A percentile compares a stretch with the other conserved stretches of the same genome.
phyloP scores from a whole-genome alignment of 1,140 invertebrate genomes.

The Drosophila ananassae region DNA sequence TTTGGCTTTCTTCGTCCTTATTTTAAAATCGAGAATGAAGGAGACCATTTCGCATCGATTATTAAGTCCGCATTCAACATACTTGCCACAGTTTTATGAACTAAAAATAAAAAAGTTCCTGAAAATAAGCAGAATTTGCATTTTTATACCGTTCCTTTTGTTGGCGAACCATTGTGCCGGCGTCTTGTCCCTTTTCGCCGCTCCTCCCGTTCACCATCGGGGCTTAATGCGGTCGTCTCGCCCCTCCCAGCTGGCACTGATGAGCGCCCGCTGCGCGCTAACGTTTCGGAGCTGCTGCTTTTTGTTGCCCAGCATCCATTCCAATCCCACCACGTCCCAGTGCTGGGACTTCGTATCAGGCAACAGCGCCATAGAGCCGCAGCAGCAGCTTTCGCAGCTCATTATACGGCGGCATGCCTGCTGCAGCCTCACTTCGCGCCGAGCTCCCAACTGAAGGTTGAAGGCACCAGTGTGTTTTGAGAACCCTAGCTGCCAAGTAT shows the following conservation, averaged over 20 bases:
- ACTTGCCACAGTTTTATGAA: slow-evolving; percentile 17
- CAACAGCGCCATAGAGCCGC: slow-evolving; percentile 15
- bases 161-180: slow-evolving; percentile 26
- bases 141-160: slow-evolving; percentile 44
- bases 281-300: slow-evolving; percentile 69
- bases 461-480: slow-evolving; percentile 62
- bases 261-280: slow-evolving; percentile 72
- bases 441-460: slow-evolving; percentile 15
- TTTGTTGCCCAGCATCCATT: slow-evolving; percentile 46
- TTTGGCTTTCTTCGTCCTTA: neutral
- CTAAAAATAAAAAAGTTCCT: slow-evolving; percentile 23
- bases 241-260: slow-evolving; percentile 42
- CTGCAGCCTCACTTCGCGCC: slow-evolving; percentile 32
- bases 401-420: slow-evolving; percentile 63
- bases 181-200: slow-evolving; percentile 9
- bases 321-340: slow-evolving; percentile 48
- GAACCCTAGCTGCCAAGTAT: slow-evolving; percentile 75
- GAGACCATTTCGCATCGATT: slow-evolving; percentile 7
- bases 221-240: slow-evolving; percentile 22
- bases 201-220: neutral
- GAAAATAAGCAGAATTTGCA: slow-evolving; percentile 35
- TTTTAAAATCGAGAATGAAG: neutral
- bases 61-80: slow-evolving; percentile 7
- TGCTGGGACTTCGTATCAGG: slow-evolving; percentile 49
- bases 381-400: slow-evolving; percentile 56